Conservation (phyloP, 2,888 invertebrate genomes). For the Trimorus sp. region DNA sequence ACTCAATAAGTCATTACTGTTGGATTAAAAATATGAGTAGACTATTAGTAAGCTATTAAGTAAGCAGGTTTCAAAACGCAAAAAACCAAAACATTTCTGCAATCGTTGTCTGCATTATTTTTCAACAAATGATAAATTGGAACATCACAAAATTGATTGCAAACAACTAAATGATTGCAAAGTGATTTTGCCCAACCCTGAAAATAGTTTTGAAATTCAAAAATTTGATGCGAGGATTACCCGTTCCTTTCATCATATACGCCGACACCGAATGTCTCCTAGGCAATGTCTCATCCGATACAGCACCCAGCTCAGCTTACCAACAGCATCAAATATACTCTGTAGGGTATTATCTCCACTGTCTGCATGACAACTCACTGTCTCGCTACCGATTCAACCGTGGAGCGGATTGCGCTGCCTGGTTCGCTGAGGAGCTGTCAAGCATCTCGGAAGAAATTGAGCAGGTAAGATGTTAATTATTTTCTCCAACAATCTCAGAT, state of each 20-base stretch:
- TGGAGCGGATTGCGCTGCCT: background rate
- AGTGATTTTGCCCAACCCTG: background rate
- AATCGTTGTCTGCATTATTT: constrained; percentile 28
- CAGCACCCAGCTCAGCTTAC: background rate
- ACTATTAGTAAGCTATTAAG: too few species aligned
- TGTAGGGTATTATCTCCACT: constrained; percentile 7
- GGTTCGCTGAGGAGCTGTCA: constrained; percentile 25
- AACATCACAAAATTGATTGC: too few species aligned
- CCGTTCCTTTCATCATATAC: constrained; percentile 22
- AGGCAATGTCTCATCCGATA: background rate
- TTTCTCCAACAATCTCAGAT: too few species aligned
- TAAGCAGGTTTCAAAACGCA: too few species aligned
- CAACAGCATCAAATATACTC: constrained; percentile 14
- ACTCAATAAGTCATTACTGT: too few species aligned
- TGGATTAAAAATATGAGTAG: too few species aligned
- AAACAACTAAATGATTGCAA: background rate
- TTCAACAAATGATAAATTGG: too few species aligned
- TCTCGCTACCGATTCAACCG: background rate
- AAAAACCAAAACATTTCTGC: background rate
- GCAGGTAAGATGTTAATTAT: constrained; percentile 25
- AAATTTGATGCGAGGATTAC: constrained; percentile 10
- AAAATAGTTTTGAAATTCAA: constrained; percentile 15
- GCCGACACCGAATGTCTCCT: constrained; percentile 22
- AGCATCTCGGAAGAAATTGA: constrained; percentile 1
- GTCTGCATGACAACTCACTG: background rate